Evolutionary conservation across 2,888 invertebrate genomes (phyloP), one percentile per base, ranked within the genome.

Genomic region (Hirtodrosophila histrioides): DNA sequence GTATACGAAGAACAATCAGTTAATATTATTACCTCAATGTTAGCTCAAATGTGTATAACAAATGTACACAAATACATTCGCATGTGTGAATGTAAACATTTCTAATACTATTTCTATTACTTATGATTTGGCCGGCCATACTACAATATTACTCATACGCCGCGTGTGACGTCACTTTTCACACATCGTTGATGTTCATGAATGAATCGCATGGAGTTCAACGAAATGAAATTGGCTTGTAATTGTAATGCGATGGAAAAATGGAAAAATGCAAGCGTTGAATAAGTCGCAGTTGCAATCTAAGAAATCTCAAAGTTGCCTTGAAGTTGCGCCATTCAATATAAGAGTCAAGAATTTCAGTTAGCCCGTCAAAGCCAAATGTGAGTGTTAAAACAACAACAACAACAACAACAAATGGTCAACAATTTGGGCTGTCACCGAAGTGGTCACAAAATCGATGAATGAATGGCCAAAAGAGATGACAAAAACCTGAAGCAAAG

Each of bases 391-490:
- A 17, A 17, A 2, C 2, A 17, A 27, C 4, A 37, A 36, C n/a
- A 37, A 62, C 2, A 33, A 31, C 7, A 50, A 41, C 40, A 69
- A 58, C 64, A 67, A 63, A 50, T 58, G 57, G 56, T 54, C 69
- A 74, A 69, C 57, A 55, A 41, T 54, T 60, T 50, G 35, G 35
- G 27, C 61, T 72, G 75, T 71, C 75, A 68, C 36, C 66, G 66
- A 46, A 53, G 41, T 46, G 56, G 39, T 58, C 44, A 43, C 72
- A 53, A 69, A 76, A 72, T 76, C 76, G 60, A 76, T 75, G 75
- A 75, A 75, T 75, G 76, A 75, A 76, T 76, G 75, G 10, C 60
- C 57, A 57, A 73, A 55, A 69, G 74, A 73, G 61, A 74, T 54
- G 67, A 53, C 35, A 53, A 56, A 56, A 55, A 67, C 35, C 45